phyloP scores from a whole-genome alignment of 2,113 vertebrate species.

The Zingel zingel region DNA sequence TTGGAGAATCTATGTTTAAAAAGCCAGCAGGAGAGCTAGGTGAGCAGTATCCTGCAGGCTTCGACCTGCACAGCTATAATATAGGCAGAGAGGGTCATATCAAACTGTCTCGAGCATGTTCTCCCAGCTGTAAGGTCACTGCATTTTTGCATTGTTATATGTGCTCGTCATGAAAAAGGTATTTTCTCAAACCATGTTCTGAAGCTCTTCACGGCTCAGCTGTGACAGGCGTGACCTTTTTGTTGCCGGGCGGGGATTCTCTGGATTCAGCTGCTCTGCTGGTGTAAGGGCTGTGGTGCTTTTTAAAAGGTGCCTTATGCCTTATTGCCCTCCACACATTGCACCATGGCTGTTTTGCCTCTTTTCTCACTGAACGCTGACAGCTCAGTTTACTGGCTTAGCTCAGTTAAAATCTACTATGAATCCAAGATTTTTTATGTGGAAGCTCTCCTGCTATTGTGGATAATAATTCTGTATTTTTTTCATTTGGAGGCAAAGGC shows the following conservation, averaged over 20 bases:
- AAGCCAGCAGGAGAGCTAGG: slow-evolving; percentile 50
- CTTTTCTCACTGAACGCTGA: slow-evolving; percentile 37
- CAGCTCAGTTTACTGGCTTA: slow-evolving; percentile 15
- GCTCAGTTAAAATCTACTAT: slow-evolving; percentile 13
- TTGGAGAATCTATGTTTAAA: slow-evolving; percentile 22
- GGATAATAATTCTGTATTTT: slow-evolving; percentile 14
- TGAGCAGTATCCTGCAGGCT: slow-evolving; percentile 35
- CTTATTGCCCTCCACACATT: slow-evolving; percentile 51
- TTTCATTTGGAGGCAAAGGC: not conserved
- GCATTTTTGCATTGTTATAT: slow-evolving; percentile 51
- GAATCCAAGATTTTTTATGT: slow-evolving; percentile 17
- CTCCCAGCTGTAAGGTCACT: slow-evolving; percentile 42
- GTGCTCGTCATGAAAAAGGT: slow-evolving; percentile 45
- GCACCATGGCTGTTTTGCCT: slow-evolving; percentile 43
- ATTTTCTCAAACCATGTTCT: slow-evolving; percentile 54
- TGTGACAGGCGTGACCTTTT: slow-evolving; percentile 62
- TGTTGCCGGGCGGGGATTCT: slow-evolving; percentile 61
- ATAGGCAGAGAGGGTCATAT: slow-evolving; percentile 59
- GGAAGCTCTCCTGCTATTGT: slow-evolving; percentile 4
- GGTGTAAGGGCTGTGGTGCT: slow-evolving; percentile 43
- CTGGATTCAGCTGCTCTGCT: slow-evolving; percentile 55
- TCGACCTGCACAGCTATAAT: slow-evolving; percentile 43
- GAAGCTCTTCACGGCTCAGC: slow-evolving; percentile 50
- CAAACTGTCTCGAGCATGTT: slow-evolving; percentile 51
- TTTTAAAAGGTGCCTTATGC: slow-evolving; percentile 49